Percentiles rank a stretch among this genome's conserved stretches.
Conservation (phyloP, 2,888 invertebrate genomes). For the Pocota personata region DNA sequence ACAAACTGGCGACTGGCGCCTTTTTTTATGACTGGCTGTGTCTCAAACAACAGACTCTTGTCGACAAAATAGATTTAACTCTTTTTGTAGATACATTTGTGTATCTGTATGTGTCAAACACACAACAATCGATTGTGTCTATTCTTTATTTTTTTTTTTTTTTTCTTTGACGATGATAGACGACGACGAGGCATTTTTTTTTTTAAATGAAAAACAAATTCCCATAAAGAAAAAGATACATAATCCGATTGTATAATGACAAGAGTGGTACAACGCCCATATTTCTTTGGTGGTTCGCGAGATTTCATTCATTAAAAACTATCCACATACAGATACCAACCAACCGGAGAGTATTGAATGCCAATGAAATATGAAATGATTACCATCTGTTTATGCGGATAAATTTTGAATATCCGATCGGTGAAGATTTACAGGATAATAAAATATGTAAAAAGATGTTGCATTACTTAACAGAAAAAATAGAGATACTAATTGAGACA, state of each 20-base stretch:
- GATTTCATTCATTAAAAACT: not conserved
- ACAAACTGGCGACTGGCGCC: conserved; percentile 35
- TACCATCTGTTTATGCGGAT: not conserved
- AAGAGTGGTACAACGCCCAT: conserved; percentile 6
- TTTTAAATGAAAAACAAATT: not conserved
- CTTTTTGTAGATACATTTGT: not conserved
- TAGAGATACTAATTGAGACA: not conserved
- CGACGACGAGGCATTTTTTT: not conserved
- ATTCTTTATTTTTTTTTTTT: not conserved
- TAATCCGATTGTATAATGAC: conserved; percentile 9
- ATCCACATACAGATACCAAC: not conserved
- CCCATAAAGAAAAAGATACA: not conserved
- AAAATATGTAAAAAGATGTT: not conserved
- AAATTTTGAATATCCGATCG: not conserved
- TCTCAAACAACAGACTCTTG: not conserved
- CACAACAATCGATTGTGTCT: not conserved
- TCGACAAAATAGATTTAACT: not conserved
- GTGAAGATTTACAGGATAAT: not conserved
- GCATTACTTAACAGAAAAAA: not conserved
- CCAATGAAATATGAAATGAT: not conserved
- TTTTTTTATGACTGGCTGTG: not conserved
- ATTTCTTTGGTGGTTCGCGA: not conserved
- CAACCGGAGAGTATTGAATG: not conserved
- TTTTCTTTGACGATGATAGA: conserved; percentile 13
- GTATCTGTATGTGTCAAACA: not conserved